Evolutionary conservation across 2,797 vertebrate species (phyloP).

Genomic region (Knipowitschia caucasica): DNA sequence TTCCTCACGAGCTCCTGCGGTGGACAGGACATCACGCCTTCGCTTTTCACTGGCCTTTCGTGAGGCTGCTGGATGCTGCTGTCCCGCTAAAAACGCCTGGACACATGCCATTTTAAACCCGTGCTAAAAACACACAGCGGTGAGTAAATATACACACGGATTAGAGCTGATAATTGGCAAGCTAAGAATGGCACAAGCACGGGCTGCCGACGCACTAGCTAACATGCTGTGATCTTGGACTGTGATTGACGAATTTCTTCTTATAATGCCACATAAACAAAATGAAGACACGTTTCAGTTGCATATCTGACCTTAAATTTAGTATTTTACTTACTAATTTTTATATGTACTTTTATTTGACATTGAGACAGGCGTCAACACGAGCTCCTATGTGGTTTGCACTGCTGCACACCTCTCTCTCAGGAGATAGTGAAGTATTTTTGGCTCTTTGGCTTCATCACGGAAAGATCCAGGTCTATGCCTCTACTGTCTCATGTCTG

Average conservation of each 20-base stretch:
- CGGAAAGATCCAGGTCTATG: neutral
- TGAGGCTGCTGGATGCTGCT: constrained; percentile 4
- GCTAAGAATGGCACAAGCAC: neutral
- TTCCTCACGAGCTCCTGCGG: neutral
- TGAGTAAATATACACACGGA: constrained; percentile 29
- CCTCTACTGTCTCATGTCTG: neutral
- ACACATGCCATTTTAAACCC: constrained; percentile 43
- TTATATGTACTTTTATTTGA: constrained; percentile 30
- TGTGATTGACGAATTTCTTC: neutral
- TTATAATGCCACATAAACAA: neutral
- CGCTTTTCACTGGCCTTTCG: neutral
- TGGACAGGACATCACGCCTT: neutral
- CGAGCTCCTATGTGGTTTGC: constrained; percentile 2
- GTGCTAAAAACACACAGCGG: constrained; percentile 19
- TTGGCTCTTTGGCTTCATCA: neutral
- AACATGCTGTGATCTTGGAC: constrained; percentile 8
- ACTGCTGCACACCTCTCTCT: neutral
- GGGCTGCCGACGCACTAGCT: constrained; percentile 15
- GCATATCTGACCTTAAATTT: constrained; percentile 15
- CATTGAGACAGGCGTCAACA: constrained; percentile 35
- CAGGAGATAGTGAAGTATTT: neutral
- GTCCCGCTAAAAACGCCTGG: neutral
- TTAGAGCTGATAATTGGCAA: neutral
- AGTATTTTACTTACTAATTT: constrained; percentile 25
- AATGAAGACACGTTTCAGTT: neutral